These are phyloP conservation scores for Perdita meconis DNA, from an alignment of 2,888 invertebrate species.

Conservation along the genomic window DNA sequence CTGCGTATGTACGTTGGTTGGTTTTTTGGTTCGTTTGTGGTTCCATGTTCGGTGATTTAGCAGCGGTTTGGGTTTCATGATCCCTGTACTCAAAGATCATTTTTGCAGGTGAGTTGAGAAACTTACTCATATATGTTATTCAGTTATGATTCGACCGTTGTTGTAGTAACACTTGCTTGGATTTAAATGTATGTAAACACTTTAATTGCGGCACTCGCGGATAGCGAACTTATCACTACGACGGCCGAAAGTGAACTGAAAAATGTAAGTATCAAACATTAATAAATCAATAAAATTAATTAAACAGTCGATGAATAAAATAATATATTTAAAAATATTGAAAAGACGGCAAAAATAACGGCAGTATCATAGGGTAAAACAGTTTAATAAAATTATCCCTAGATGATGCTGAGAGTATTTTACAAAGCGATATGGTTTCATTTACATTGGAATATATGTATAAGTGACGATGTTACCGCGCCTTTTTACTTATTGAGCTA, in stretches of 20 bases:
- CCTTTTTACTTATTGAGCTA: too few species aligned
- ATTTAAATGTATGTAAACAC: background rate
- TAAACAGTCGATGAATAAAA: too few species aligned
- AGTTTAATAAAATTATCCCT: too few species aligned
- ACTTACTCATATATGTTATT: background rate
- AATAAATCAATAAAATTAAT: too few species aligned
- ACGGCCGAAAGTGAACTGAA: background rate
- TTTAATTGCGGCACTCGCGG: background rate
- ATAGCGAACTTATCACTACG: background rate
- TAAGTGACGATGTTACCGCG: too few species aligned
- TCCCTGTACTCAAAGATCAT: background rate
- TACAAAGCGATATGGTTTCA: too few species aligned
- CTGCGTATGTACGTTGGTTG: background rate
- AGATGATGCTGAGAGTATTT: too few species aligned
- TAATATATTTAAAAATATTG: too few species aligned
- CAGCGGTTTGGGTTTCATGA: background rate
- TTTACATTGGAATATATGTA: too few species aligned
- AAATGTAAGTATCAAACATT: too few species aligned
- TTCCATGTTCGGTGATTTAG: background rate
- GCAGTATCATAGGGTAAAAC: too few species aligned
- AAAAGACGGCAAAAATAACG: too few species aligned
- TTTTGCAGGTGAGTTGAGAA: background rate
- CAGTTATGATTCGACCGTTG: background rate
- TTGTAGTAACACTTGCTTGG: background rate
- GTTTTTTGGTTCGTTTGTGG: background rate